Base-by-base conservation (phyloP, 23 tunicate genomes). In the Trididemnum nubilum region DNA sequence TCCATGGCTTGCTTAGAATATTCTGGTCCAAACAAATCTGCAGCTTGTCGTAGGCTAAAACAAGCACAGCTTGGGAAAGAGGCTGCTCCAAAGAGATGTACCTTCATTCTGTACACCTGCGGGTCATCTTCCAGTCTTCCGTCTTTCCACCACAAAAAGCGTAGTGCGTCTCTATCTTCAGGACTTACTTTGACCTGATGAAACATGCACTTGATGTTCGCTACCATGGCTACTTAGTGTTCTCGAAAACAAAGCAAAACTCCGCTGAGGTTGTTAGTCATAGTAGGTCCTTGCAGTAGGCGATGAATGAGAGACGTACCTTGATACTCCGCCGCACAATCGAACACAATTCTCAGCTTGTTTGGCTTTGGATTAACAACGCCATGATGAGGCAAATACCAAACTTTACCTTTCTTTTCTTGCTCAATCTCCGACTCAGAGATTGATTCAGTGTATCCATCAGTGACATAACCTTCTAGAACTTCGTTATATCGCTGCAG, bases 361-460 rank as follows among this genome's bases (percentile, higher is more conserved):
- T 70, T 24, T 18, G 76, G 76, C 76, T 70, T 34, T 3, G 76
- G 76, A 40, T 70, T 70, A 5, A 70, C 19, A 28, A 70, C 76
- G 39, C 26, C 26, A 40, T 70, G 76, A 70, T 70, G 76, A 24
- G 76, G 76, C n/a, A 70, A 24, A 35, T 27, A 70, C 76, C 76
- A 70, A 44, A 44, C 15, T 44, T 15, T 9, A 44, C 54, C 15
- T 15, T 7, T 15, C 15, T 44, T 15, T 22, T 22, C 26, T 12
- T 4, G n/a, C 29, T 61, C 29, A 12, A 22, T n/a, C n/a, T n/a
- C 67, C 3, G 67, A 21, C 67, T 21, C 67, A 22, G 28, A 5
- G 26, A 61, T n/a, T 61, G 4, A 4, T 26, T 61, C 67, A 61
- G 67, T 26, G 29, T 61, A 61, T 12, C 26, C 67, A 3, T 61